Conservation (phyloP, 2,888 invertebrate genomes). For the Pedicia rivosa region DNA sequence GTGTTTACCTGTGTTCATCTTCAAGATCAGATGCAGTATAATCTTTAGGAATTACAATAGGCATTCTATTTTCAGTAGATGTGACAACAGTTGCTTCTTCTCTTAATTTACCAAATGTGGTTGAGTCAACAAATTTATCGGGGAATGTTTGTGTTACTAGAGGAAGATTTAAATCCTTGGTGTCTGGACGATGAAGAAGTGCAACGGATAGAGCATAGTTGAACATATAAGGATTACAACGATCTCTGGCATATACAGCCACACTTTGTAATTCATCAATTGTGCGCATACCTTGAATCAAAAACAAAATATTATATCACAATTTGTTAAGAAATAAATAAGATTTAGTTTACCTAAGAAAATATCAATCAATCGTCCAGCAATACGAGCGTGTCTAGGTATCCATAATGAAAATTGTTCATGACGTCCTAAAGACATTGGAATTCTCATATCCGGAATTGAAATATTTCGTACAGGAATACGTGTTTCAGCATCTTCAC, state of each 20-base stretch:
- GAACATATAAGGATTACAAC: constrained; percentile 64
- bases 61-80: constrained; percentile 45
- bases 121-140: constrained; percentile 44
- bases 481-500: constrained; percentile 31
- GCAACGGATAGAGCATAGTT: constrained; percentile 66
- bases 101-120: constrained; percentile 38
- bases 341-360: constrained; percentile 39
- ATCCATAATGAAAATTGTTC: constrained; percentile 57
- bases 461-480: constrained; percentile 43
- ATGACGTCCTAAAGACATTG: constrained; percentile 43
- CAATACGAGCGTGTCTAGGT: constrained; percentile 47
- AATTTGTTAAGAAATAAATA: no score
- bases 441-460: constrained; percentile 43
- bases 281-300: constrained; percentile 50
- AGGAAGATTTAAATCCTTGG: constrained; percentile 39
- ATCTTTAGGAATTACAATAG: constrained; percentile 42
- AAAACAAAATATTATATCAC: no score
- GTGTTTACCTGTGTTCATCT: constrained; percentile 67
- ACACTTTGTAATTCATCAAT: constrained; percentile 51
- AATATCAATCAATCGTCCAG: constrained; percentile 47
- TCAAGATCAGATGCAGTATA: constrained; percentile 61
- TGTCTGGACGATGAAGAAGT: constrained; percentile 47
- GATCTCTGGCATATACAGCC: constrained; percentile 51
- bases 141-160: constrained; percentile 50
- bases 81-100: constrained; percentile 41